A percentile compares a stretch with the other conserved stretches of the same genome.
phyloP scores from a whole-genome alignment of 2,113 vertebrate species.

The Podarcis raffonei region DNA sequence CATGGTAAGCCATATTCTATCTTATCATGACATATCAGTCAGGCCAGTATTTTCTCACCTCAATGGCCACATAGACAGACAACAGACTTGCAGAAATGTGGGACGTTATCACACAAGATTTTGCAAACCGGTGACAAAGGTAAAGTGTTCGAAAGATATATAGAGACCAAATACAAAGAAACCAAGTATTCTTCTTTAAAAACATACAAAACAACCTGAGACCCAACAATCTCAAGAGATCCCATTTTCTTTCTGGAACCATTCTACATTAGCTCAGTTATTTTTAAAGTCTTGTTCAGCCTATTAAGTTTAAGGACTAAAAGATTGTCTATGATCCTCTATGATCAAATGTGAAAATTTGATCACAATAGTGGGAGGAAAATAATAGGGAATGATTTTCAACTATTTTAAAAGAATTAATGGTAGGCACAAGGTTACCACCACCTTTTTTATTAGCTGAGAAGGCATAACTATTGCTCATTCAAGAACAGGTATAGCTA shows the following conservation, averaged over 20 bases:
- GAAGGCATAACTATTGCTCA: neutral
- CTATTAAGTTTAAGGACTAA: neutral
- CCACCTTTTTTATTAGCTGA: neutral
- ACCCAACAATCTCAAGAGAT: neutral
- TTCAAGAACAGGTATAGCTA: neutral
- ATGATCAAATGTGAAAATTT: neutral
- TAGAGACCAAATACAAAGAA: neutral
- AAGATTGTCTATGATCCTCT: neutral
- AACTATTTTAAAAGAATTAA: neutral
- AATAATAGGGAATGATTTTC: neutral
- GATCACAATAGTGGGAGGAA: neutral
- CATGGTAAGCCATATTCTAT: too few species aligned
- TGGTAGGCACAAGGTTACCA: neutral
- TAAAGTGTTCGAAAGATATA: neutral
- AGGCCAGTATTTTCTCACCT: conserved; percentile 1
- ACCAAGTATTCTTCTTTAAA: neutral
- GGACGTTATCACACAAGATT: neutral
- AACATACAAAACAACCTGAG: neutral
- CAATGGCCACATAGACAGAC: neutral
- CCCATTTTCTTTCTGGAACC: neutral
- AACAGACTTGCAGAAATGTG: neutral
- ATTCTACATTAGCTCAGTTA: neutral
- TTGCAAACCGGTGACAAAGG: neutral
- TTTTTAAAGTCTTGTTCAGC: neutral
- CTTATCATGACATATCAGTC: too few species aligned